Conservation (phyloP, 2,888 invertebrate genomes). For the Homarus gammarus region DNA sequence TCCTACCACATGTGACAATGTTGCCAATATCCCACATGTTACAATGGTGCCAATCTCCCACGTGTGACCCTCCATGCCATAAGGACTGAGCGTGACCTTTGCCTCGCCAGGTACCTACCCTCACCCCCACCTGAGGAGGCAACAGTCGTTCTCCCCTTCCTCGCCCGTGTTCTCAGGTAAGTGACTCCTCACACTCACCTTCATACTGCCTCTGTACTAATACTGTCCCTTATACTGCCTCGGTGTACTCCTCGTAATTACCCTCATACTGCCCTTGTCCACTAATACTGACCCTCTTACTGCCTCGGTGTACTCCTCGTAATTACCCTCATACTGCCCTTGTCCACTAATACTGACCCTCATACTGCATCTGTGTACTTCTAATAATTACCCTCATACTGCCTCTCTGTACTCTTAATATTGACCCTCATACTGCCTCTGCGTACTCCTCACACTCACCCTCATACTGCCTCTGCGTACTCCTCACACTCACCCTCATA, state of each 20-base stretch:
- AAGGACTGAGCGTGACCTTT: background rate
- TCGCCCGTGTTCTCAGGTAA: slow-evolving; percentile 20
- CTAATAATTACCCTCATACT: too few relatives aligned
- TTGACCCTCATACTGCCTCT: too few relatives aligned
- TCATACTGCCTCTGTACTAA: slow-evolving; percentile 1
- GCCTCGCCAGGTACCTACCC: slow-evolving; percentile 32
- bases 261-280: too few relatives aligned
- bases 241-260: too few relatives aligned
- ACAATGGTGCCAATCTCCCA: background rate
- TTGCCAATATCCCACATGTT: background rate
- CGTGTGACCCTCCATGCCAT: background rate
- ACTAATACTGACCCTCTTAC: too few relatives aligned
- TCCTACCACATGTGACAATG: background rate
- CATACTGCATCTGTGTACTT: background rate
- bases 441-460: too few relatives aligned
- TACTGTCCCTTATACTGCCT: slow-evolving; percentile 3
- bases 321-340: slow-evolving; percentile 6
- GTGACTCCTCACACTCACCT: background rate
- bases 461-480: too few relatives aligned
- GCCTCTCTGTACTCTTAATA: too few relatives aligned
- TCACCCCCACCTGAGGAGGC: slow-evolving; percentile 31
- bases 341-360: too few relatives aligned
- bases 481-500: background rate
- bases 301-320: too few relatives aligned
- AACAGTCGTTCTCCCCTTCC: slow-evolving; percentile 3